These are phyloP conservation scores for Picathartes gymnocephalus DNA, from an alignment of 2,113 vertebrate species.

Conservation along the genomic window DNA sequence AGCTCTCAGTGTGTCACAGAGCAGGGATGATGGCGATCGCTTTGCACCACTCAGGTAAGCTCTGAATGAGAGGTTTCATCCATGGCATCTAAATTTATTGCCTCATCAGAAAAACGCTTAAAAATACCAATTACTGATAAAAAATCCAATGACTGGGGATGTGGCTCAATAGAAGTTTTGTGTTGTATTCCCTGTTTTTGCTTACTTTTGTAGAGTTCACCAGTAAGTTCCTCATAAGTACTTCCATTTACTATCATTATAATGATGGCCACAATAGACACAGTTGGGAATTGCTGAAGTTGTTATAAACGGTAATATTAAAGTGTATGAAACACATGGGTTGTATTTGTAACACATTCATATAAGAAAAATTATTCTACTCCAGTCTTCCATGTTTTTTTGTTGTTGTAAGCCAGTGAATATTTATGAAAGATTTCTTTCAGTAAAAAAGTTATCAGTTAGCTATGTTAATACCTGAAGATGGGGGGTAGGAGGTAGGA, in stretches of 20 bases:
- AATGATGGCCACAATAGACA: neutral
- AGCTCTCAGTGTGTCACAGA: neutral
- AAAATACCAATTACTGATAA: neutral
- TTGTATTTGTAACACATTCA: rapidly evolving
- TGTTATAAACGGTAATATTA: neutral
- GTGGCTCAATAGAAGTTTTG: neutral
- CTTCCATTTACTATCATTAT: neutral
- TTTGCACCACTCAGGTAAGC: neutral
- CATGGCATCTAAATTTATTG: neutral
- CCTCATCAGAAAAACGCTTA: neutral
- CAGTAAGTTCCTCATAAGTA: neutral
- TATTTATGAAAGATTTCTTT: neutral
- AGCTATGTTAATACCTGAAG: neutral
- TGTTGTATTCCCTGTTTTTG: neutral
- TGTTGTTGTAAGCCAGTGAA: neutral
- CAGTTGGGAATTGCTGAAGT: neutral
- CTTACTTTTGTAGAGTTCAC: neutral
- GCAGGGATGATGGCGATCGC: rapidly evolving
- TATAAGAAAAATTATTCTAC: neutral
- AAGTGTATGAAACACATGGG: neutral
- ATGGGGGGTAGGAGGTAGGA: rapidly evolving
- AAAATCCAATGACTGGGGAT: neutral
- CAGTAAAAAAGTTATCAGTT: neutral
- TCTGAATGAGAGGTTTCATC: neutral
- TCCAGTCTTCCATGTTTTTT: too few relatives aligned